phyloP scores from a whole-genome alignment of 2,888 invertebrate species.

The Syrphus vitripennis region DNA sequence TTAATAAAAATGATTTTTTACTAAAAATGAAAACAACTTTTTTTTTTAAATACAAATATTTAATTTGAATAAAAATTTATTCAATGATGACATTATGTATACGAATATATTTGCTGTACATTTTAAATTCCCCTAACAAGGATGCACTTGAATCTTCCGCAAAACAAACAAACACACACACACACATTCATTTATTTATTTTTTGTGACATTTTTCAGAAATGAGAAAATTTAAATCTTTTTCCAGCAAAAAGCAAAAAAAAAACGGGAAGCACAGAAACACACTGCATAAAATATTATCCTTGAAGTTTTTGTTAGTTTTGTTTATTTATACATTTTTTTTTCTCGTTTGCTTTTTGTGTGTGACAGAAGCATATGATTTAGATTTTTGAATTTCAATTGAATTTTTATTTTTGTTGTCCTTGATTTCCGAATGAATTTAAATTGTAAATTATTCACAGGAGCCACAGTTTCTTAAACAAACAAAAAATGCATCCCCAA shows the following conservation, averaged over 20 bases:
- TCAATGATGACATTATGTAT: constrained; percentile 35
- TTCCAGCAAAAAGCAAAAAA: background rate
- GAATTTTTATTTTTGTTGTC: background rate
- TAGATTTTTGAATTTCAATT: no score
- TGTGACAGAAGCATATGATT: background rate
- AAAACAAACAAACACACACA: constrained; percentile 19
- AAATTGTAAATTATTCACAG: background rate
- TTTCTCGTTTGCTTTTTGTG: no score
- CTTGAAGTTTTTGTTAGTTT: background rate
- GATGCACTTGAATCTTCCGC: constrained; percentile 30
- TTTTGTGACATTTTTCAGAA: background rate
- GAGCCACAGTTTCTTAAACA: no score
- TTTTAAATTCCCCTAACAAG: constrained; percentile 11
- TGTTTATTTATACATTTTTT: background rate
- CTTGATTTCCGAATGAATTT: background rate
- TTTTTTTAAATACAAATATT: background rate
- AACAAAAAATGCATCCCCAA: no score
- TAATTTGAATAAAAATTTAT: background rate
- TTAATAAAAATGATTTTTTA: background rate
- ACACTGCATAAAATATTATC: constrained; percentile 10
- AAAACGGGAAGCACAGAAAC: background rate
- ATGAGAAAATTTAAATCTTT: background rate
- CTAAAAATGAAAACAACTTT: background rate
- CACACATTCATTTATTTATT: background rate
- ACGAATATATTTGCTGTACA: background rate